Evolutionary conservation across 2,888 invertebrate genomes (phyloP).

Genomic region (Altica lythri): DNA sequence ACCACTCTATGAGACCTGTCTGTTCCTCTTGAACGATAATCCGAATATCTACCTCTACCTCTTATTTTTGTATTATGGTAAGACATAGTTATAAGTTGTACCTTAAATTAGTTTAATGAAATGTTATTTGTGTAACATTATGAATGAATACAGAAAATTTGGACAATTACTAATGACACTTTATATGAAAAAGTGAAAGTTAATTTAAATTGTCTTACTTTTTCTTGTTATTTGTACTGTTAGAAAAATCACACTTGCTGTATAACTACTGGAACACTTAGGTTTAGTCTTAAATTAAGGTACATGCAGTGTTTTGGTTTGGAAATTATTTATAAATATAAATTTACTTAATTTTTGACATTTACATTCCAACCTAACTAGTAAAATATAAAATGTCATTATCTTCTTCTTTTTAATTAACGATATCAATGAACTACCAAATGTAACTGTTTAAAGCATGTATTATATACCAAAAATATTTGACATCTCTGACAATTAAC

Average conservation of each 20-base stretch:
- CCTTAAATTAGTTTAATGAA: slow-evolving; percentile 15
- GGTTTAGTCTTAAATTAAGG: neutral
- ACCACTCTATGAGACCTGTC: slow-evolving; percentile 22
- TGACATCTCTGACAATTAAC: slow-evolving; percentile 15
- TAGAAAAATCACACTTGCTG: slow-evolving; percentile 12
- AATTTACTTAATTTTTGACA: slow-evolving; percentile 3
- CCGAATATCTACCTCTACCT: slow-evolving; percentile 40
- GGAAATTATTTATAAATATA: neutral
- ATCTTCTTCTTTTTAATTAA: slow-evolving; percentile 3
- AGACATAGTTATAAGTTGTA: slow-evolving; percentile 35
- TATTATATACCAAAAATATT: neutral
- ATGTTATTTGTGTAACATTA: neutral
- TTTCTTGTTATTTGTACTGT: slow-evolving; percentile 17
- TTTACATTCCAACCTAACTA: slow-evolving; percentile 11
- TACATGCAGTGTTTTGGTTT: neutral
- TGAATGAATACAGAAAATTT: slow-evolving; percentile 7
- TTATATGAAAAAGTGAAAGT: slow-evolving; percentile 8
- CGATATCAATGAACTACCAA: neutral
- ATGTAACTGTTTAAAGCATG: neutral
- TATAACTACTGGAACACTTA: slow-evolving; percentile 6
- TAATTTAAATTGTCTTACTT: slow-evolving; percentile 18
- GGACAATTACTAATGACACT: slow-evolving; percentile 7
- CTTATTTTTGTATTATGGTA: slow-evolving; percentile 38
- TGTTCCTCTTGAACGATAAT: slow-evolving; percentile 25
- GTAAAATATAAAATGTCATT: slow-evolving; percentile 10